These are phyloP conservation scores for Bagarius yarrelli DNA, from an alignment of 2,113 vertebrate species.

Conservation along the genomic window DNA sequence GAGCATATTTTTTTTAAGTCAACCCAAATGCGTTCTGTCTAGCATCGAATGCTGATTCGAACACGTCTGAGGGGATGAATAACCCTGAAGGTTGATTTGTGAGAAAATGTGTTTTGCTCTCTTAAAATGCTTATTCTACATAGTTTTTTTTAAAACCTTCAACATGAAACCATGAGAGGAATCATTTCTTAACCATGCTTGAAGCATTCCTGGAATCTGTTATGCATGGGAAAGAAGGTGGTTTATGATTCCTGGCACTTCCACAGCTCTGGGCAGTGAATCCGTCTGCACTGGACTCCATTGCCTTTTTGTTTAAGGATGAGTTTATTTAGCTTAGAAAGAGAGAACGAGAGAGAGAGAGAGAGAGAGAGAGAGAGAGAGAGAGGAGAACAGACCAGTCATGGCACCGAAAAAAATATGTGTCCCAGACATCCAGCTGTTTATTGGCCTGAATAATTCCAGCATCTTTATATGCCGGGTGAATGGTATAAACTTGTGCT, in stretches of 20 bases:
- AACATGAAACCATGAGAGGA: constrained; percentile 3
- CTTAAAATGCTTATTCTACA: constrained; percentile 33
- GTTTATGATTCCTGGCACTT: constrained; percentile 29
- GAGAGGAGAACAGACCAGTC: not conserved
- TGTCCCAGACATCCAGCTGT: constrained; percentile 13
- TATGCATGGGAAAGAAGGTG: not conserved
- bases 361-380: constrained; percentile 13
- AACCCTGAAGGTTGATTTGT: constrained; percentile 35
- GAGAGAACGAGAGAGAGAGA: constrained; percentile 4
- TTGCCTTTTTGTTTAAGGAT: constrained; percentile 6
- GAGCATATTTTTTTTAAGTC: constrained; percentile 32
- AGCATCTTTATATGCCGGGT: constrained; percentile 9
- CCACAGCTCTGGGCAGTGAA: not conserved
- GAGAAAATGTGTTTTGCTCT: constrained; percentile 43
- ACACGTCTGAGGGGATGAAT: constrained; percentile 44
- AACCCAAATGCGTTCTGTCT: constrained; percentile 1
- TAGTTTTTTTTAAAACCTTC: constrained; percentile 25
- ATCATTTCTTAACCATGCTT: constrained; percentile 28
- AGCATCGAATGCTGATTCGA: constrained; percentile 22
- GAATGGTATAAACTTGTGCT: not conserved
- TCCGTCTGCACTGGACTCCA: not conserved
- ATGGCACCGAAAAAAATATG: constrained; percentile 1
- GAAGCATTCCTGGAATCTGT: constrained; percentile 40
- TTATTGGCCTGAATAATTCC: constrained; percentile 16
- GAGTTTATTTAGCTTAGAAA: not conserved